phyloP scores from a whole-genome alignment of 2,797 vertebrate genomes.

The Dromococcyx pavoninus region DNA sequence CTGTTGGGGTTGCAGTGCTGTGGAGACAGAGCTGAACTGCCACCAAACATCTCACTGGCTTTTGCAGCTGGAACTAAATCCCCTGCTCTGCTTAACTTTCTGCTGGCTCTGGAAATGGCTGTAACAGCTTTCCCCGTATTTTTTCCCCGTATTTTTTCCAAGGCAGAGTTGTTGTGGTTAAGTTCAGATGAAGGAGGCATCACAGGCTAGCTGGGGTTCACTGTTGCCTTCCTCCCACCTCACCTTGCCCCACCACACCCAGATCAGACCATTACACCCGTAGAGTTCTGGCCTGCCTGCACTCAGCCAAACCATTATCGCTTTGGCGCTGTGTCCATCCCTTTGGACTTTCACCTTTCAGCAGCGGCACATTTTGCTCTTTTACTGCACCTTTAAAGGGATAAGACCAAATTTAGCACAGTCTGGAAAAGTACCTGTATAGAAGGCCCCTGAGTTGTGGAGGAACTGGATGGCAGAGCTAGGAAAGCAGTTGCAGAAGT shows the following conservation, averaged over 20 bases:
- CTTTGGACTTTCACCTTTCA: conserved; percentile 48
- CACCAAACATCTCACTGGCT: fast-evolving
- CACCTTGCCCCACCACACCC: background rate
- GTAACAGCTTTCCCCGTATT: background rate
- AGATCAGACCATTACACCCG: fast-evolving
- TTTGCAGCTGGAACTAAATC: background rate
- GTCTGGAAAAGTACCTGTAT: background rate
- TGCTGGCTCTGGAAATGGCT: background rate
- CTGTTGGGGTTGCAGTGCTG: fast-evolving
- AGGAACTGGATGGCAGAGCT: background rate
- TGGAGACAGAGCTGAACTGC: background rate
- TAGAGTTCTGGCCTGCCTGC: background rate
- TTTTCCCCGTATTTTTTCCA: background rate
- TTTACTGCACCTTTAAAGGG: background rate
- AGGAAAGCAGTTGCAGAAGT: background rate
- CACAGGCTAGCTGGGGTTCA: background rate
- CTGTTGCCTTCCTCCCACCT: background rate
- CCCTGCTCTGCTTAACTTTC: background rate
- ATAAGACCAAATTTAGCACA: background rate
- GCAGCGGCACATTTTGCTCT: background rate
- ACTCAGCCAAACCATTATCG: background rate
- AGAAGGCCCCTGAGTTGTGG: background rate
- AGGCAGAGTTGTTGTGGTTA: background rate
- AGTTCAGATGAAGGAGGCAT: background rate
- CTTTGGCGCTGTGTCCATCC: background rate